Conservation (phyloP, 2,797 vertebrate species). For the Threskiornis aethiopicus region DNA sequence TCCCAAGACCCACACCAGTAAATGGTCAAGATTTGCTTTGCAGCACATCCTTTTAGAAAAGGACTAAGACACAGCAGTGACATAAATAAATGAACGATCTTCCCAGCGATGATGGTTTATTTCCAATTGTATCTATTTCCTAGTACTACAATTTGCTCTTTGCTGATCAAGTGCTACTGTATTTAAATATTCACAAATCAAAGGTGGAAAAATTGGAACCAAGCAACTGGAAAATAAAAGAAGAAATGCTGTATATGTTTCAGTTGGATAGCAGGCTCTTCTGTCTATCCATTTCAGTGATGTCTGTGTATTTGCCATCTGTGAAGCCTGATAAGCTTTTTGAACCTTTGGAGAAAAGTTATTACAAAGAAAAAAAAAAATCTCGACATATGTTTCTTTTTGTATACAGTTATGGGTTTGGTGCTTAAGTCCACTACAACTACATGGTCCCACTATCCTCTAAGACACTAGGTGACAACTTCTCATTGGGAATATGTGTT, state of each 20-base stretch:
- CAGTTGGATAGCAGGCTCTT: background rate
- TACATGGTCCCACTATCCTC: background rate
- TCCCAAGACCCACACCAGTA: background rate
- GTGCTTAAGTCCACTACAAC: background rate
- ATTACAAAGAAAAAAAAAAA: background rate
- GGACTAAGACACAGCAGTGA: background rate
- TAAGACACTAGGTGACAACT: background rate
- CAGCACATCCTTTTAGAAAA: background rate
- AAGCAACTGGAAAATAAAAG: background rate
- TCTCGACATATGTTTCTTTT: background rate
- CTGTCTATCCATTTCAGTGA: background rate
- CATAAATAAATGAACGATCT: background rate
- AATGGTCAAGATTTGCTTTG: background rate
- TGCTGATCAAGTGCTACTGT: background rate
- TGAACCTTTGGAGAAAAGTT: background rate
- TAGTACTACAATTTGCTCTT: background rate
- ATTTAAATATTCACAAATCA: background rate
- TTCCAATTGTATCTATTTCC: background rate
- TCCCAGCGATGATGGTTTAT: background rate
- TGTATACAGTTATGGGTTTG: background rate
- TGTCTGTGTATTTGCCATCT: background rate
- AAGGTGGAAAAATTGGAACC: background rate
- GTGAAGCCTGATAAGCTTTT: background rate
- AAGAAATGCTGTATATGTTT: background rate
- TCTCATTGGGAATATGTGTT: background rate